Evolutionary conservation across 2,797 vertebrate genomes (phyloP), one percentile per base, ranked within the genome.

Genomic region (Phataginus tricuspis): DNA sequence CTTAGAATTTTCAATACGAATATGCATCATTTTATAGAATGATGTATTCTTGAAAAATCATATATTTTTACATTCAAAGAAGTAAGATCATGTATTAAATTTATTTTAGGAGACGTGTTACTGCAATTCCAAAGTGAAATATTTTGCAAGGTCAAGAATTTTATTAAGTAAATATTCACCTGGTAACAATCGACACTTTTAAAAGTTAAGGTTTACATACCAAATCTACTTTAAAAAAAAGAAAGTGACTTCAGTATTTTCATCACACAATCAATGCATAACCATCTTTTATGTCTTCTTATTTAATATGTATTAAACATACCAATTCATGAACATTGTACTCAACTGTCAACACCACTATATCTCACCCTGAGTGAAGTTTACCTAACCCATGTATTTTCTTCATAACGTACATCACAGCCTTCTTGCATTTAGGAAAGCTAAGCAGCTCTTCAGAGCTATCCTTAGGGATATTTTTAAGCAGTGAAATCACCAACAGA

Each of bases 181-280:
- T 15, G n/a, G 85, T 51, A 83, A 86, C 11, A 45, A 75, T 55
- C 82, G 90, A 75, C 19, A 88, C 37, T 85, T 92, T 77, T 4
- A 79, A 80, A 92, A 95, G 75, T 91, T 61, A 95, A 86, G 72
- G 53, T 92, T 95, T 49, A 23, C 8, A 59, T 34, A 19, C 21
- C 3, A 31, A 80, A 92, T 77, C 11, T 77, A 18, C 31, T 80
- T 83, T 49, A 37, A 71, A 95, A 92, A 53, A 51, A 69, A 23
- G 77, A 96, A 74, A 61, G 45, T 45, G 45, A 45, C 45, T 45
- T 45, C 45, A 45, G 45, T 11, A 42, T 80, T 92, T 95, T 64
- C 29, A 49, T n/a, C 5, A 6, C 86, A 27, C 7, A 19, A 10
- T 82, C 53, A 51, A 29, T 18, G 27, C 0, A n/a, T 45, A 64